Evolutionary conservation across 2,888 invertebrate genomes (phyloP).

Genomic region (Beris morrisii): DNA sequence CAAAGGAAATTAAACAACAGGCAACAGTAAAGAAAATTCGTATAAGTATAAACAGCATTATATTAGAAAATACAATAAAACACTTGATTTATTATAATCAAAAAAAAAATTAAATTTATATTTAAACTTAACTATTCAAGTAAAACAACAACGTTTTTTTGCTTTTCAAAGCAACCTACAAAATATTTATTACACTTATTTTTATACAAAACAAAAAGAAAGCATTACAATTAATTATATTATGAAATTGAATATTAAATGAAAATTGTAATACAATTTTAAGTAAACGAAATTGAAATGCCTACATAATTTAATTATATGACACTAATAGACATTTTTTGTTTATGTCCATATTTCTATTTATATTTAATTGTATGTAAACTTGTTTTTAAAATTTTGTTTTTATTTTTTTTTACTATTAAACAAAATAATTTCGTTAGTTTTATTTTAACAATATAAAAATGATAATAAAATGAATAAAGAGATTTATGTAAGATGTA

Average conservation of each 20-base stretch:
- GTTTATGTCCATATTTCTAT: too few relatives aligned
- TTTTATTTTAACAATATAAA: too few relatives aligned
- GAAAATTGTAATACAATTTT: slow-evolving; percentile 8
- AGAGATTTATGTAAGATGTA: too few relatives aligned
- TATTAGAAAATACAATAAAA: too few relatives aligned
- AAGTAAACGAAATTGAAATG: slow-evolving; percentile 2
- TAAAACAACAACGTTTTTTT: neutral
- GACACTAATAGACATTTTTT: too few relatives aligned
- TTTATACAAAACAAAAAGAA: slow-evolving; percentile 12
- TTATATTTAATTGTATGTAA: too few relatives aligned
- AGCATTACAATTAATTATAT: neutral
- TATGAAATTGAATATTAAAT: neutral
- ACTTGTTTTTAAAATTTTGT: too few relatives aligned
- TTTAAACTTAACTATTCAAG: neutral
- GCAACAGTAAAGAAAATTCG: too few relatives aligned
- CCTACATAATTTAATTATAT: slow-evolving; percentile 8
- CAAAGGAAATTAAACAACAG: neutral
- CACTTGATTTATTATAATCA: neutral
- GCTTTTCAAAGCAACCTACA: neutral
- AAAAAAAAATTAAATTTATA: neutral
- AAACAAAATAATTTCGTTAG: too few relatives aligned
- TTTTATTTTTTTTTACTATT: too few relatives aligned
- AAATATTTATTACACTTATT: slow-evolving; percentile 12
- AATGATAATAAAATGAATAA: too few relatives aligned
- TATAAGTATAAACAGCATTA: too few relatives aligned